Evolutionary conservation across 2,113 vertebrate genomes (phyloP), one percentile per base, ranked within the genome.

Genomic region (Pseudorectes ferrugineus): DNA sequence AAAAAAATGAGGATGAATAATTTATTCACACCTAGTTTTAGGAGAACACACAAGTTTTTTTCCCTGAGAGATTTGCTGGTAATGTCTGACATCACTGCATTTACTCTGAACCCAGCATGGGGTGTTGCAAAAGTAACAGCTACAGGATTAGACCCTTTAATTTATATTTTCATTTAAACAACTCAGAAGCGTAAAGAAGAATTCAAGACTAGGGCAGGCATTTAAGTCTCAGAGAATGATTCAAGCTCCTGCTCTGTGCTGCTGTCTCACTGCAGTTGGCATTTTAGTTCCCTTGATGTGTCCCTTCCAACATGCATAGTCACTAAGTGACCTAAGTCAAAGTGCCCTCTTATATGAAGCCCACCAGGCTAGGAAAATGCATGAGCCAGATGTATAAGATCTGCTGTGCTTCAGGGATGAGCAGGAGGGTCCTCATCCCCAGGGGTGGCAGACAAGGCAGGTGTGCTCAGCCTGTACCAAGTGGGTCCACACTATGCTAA

Each of bases 1-100:
- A 3, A 29, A 91, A 66, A 88, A 73, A 82, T 12, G 35, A 14
- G 17, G 46, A 36, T 42, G 55, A 63, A 74, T 74, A 80, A 85
- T 86, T 77, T 76, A 79, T 77, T 96, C 29, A 51, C 28, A 67
- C 8, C 26, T 77, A n/a, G 21, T 90, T 94, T 90, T 84, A 86
- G 43, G 28, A 58, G 40, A 88, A 67, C 21, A 55, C 16, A 25
- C 10, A 42, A 8, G 13, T 59, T 85, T 80, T 62, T 3, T 26
- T 80, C 59, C 40, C 21, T 66, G 21, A 55, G 63, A 76, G 59
- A 59, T 85, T 80, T 61, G 45, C 78, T 63, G n/a, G 4, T 62
- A 45, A 66, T 6, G 3, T 82, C 40, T 88, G 51, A 71, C 28
- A 68, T 28, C 25, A 25, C 12, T 83, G 55, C n/a, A 59, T 79